Base-by-base conservation (phyloP, 1,140 invertebrate species). In the Drosophila ercepeae region DNA sequence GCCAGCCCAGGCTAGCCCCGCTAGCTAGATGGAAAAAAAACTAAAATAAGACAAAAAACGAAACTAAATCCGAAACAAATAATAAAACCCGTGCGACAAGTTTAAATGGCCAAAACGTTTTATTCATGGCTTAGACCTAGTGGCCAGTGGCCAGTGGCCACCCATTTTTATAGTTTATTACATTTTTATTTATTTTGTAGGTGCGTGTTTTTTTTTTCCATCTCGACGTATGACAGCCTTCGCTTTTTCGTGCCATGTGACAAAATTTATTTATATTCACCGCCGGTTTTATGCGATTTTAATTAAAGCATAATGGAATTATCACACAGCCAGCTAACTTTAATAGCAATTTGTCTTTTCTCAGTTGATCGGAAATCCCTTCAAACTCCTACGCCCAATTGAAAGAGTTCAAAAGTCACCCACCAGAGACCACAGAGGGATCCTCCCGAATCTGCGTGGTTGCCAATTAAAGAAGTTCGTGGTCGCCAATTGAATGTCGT, bases 61-160 rank as follows among this genome's bases (percentile, higher is more conserved):
- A 60, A 48, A 39, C 36, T 39, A 39, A 65, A 53, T 14, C 57
- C 25, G 55, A 82, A 67, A 25, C 59, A 65, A 58, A 76, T 61
- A 34, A 57, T 61, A 34, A 57, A 65, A 81, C 46, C 78, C 51
- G 67, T 54, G 78, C 78, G 72, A 84, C 81, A 84, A 81, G 72
- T 86, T 86, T 81, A 63, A 84, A 71, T 83, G 70, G 64, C 75
- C 60, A 67, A 75, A 79, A 75, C 75, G 70, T 51, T 78, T 74
- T 73, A 53, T 36, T 58, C 64, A 45, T 39, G 29, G 57, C 48
- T 74, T 70, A 71, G 36, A 32, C 29, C 29, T 16, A 39, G 78
- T 61, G 68, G 70, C 78, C 78, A 78, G n/a, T n/a, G n/a, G n/a
- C 29, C 8, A 39, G 78, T 61, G 68, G 70, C 78, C 78, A 78